Evolutionary conservation across 2,888 invertebrate species (phyloP).

Genomic region (Drosophila acutilabella): DNA sequence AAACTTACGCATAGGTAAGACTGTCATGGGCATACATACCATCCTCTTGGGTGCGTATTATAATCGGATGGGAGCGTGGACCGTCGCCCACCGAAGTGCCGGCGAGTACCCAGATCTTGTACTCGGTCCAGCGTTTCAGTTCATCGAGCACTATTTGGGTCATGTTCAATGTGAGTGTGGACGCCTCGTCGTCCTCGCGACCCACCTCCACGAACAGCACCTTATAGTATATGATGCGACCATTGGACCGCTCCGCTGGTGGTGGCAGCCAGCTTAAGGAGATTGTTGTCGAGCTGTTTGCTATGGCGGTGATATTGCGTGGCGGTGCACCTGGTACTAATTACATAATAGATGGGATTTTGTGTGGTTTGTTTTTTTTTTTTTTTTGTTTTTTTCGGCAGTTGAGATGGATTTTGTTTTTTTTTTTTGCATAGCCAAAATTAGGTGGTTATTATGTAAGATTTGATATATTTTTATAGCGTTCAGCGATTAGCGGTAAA

Average conservation of each 20-base stretch:
- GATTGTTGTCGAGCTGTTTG: conserved; percentile 95
- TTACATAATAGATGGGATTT: conserved; percentile 83
- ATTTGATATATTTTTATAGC: conserved; percentile 55
- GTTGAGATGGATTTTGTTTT: conserved; percentile 50
- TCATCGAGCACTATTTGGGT: conserved; percentile 94
- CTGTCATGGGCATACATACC: conserved; percentile 91
- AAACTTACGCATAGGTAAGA: conserved; percentile 74
- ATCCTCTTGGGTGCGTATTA: conserved; percentile 98
- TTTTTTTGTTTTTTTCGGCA: conserved; percentile 34
- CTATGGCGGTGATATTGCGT: conserved; percentile 95
- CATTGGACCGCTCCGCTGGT: conserved; percentile 95
- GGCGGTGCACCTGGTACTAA: conserved; percentile 99
- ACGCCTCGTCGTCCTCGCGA: conserved; percentile 93
- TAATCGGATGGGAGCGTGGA: conserved; percentile 95
- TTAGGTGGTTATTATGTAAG: conserved; percentile 38
- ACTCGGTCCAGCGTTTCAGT: conserved; percentile 97
- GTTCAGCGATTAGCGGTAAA: conserved; percentile 74
- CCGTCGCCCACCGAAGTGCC: conserved; percentile 99
- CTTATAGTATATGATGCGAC: conserved; percentile 97
- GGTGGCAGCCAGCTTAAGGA: conserved; percentile 97
- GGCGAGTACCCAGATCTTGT: conserved; percentile 98
- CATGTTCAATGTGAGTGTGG: conserved; percentile 91
- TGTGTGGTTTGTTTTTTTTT: conserved; percentile 62
- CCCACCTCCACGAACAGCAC: conserved; percentile 95
- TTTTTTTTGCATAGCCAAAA: conserved; percentile 57